These are phyloP conservation scores for Orientallactaga bullata DNA, from an alignment of 2,113 vertebrate genomes.

Conservation along the genomic window DNA sequence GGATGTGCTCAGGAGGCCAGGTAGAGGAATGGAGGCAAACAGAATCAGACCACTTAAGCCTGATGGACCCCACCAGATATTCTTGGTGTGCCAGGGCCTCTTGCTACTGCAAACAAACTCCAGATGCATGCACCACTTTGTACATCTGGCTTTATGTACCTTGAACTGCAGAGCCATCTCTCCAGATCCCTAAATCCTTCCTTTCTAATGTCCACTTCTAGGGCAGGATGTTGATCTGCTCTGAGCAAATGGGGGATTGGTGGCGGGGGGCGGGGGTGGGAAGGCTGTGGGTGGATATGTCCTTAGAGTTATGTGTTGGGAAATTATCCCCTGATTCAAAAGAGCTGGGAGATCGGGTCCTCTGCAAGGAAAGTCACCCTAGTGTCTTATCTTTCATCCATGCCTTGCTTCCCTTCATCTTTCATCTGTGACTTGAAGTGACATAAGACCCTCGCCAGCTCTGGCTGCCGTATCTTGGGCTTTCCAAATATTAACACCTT, in stretches of 20 bases:
- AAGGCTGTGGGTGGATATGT: too few species aligned
- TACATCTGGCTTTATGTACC: too few species aligned
- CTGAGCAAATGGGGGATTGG: too few species aligned
- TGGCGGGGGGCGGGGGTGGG: too few species aligned
- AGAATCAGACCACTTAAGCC: not conserved
- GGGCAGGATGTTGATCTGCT: not conserved
- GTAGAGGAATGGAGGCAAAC: not conserved
- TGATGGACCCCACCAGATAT: not conserved
- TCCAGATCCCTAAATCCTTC: too few species aligned
- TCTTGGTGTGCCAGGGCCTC: too few species aligned
- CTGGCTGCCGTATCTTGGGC: too few species aligned
- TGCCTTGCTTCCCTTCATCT: not conserved
- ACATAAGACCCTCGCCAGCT: not conserved
- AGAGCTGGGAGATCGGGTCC: not conserved
- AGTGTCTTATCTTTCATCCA: not conserved
- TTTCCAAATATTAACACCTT: not conserved
- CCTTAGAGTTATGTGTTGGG: not conserved
- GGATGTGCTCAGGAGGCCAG: too few species aligned
- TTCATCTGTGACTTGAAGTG: not conserved
- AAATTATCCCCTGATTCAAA: not conserved
- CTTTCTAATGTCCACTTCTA: fast-evolving
- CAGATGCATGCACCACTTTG: too few species aligned
- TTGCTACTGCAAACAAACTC: too few species aligned
- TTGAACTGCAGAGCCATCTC: too few species aligned
- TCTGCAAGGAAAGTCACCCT: not conserved